phyloP scores from a whole-genome alignment of 1,140 invertebrate genomes.

The Drosophila lacteicornis region DNA sequence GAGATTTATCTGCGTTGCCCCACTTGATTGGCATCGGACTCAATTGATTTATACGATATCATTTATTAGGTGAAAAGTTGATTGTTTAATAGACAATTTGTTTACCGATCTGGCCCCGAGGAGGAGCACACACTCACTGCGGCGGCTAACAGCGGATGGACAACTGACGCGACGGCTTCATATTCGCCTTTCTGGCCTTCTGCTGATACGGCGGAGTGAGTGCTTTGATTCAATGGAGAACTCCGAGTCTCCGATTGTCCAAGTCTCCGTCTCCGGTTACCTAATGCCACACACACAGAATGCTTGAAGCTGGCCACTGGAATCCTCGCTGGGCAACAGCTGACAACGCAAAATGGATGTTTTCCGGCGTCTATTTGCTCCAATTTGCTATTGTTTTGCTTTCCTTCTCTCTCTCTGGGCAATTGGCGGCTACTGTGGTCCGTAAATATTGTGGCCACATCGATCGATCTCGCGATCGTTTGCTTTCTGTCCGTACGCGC shows the following conservation, averaged over 20 bases:
- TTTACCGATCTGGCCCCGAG: conserved; percentile 46
- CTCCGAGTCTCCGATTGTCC: conserved; percentile 15
- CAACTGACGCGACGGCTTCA: conserved; percentile 42
- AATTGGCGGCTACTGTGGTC: conserved; percentile 38
- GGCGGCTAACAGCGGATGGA: conserved; percentile 31
- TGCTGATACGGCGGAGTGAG: conserved; percentile 44
- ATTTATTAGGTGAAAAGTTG: conserved; percentile 75
- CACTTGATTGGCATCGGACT: conserved; percentile 78
- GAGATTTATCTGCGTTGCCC: conserved; percentile 75
- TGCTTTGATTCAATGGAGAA: conserved; percentile 10
- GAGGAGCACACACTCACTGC: conserved; percentile 22
- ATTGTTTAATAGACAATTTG: conserved; percentile 74
- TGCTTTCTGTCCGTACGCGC: conserved; percentile 16
- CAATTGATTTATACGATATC: conserved; percentile 79
- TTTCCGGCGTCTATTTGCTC: conserved; percentile 27
- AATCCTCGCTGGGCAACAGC: conserved; percentile 21
- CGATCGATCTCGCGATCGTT: conserved; percentile 61
- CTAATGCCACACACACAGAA: conserved; percentile 55
- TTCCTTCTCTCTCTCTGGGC: background rate
- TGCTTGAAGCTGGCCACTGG: conserved; percentile 15
- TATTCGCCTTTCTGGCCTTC: conserved; percentile 7
- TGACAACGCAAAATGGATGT: conserved; percentile 20
- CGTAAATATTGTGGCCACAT: conserved; percentile 56
- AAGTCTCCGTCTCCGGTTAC: conserved; percentile 60
- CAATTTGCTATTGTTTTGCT: conserved; percentile 28